A percentile compares a stretch with the other conserved stretches of the same genome.
phyloP scores from a whole-genome alignment of 1,140 invertebrate genomes.

The Sarcophaga bullata region DNA sequence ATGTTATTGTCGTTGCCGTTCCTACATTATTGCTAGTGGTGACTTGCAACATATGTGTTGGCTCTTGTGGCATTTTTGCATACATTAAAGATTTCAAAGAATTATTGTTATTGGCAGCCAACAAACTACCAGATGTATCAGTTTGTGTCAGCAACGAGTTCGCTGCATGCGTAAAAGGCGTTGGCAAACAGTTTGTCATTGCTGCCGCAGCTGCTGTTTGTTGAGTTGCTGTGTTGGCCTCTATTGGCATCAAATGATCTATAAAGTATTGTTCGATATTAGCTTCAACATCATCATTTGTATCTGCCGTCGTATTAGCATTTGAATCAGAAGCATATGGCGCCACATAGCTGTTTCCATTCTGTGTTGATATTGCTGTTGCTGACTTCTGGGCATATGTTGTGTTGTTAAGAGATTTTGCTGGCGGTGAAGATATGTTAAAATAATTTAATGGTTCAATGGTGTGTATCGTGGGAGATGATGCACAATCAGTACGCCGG shows the following conservation, averaged over 20 bases:
- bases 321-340: slow-evolving; percentile 41
- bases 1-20: background rate
- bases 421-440: slow-evolving; percentile 31
- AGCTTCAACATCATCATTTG: slow-evolving; percentile 58
- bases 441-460: slow-evolving; percentile 39
- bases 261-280: slow-evolving; percentile 66
- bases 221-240: slow-evolving; percentile 39
- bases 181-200: background rate
- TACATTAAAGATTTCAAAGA: slow-evolving; percentile 13
- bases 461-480: slow-evolving; percentile 42
- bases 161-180: background rate
- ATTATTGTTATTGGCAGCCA: background rate
- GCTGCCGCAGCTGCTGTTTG: background rate
- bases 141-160: too few relatives aligned
- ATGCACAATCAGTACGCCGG: slow-evolving; percentile 38
- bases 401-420: background rate
- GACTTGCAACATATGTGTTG: background rate
- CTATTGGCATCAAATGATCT: slow-evolving; percentile 63
- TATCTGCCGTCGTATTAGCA: slow-evolving; percentile 9
- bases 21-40: background rate
- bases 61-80: slow-evolving; percentile 13
- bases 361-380: background rate
- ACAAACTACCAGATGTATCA: slow-evolving; percentile 12
- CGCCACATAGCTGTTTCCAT: slow-evolving; percentile 21
- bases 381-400: background rate